Conservation (phyloP, 2,113 vertebrate species). For the Chlorocebus sabaeus region DNA sequence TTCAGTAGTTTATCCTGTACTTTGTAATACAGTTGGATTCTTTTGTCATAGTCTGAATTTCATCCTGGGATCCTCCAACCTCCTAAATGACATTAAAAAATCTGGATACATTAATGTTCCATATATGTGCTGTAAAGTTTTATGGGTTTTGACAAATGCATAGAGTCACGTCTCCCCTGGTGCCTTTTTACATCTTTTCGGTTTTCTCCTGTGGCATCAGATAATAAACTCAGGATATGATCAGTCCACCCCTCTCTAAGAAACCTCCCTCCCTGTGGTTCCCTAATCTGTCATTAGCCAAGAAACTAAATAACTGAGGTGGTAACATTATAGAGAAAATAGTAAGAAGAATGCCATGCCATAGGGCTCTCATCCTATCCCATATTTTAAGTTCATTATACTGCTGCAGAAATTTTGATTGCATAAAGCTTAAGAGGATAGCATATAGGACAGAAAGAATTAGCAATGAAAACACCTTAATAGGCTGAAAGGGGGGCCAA, state of each 20-base stretch:
- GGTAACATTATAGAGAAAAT: neutral
- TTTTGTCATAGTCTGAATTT: neutral
- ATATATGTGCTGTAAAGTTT: neutral
- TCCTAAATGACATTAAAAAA: neutral
- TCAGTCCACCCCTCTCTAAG: neutral
- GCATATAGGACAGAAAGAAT: neutral
- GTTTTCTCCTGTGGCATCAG: neutral
- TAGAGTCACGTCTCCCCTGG: neutral
- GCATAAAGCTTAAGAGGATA: neutral
- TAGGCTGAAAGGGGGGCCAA: neutral
- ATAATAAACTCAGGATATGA: neutral
- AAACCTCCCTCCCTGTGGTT: neutral
- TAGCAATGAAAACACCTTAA: conserved; percentile 14
- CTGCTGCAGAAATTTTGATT: neutral
- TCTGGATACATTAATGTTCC: neutral
- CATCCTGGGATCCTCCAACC: neutral
- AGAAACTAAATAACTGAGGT: neutral
- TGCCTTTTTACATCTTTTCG: neutral
- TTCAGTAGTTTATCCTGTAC: neutral
- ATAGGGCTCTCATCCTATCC: neutral
- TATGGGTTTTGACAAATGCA: neutral
- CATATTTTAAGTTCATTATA: neutral
- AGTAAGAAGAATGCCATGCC: neutral
- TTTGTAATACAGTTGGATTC: neutral
- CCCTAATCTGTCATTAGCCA: neutral